phyloP scores from a whole-genome alignment of 2,113 vertebrate genomes.

The Clinocottus analis region DNA sequence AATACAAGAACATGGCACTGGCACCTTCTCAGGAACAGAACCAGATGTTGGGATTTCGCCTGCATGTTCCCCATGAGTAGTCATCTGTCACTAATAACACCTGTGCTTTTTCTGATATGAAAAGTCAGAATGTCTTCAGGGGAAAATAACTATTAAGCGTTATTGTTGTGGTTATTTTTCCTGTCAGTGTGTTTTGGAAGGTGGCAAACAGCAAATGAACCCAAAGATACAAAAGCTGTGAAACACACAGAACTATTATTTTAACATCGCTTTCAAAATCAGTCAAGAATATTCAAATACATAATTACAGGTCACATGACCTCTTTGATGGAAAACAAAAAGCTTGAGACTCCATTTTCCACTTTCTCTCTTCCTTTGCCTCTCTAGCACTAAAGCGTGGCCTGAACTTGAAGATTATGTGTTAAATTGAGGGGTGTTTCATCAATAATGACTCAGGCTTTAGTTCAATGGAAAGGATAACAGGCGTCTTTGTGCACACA shows the following conservation, averaged over 20 bases:
- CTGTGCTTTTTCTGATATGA: too few relatives aligned
- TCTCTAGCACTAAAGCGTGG: background rate
- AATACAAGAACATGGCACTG: conserved; percentile 10
- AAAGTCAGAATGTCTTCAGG: too few relatives aligned
- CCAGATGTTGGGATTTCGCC: conserved; percentile 9
- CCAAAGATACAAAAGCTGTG: background rate
- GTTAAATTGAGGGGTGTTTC: background rate
- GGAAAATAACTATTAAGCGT: too few relatives aligned
- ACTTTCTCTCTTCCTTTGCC: background rate
- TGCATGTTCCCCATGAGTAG: background rate
- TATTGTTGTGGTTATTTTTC: too few relatives aligned
- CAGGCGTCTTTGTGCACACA: background rate
- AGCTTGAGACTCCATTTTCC: background rate
- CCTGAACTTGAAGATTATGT: background rate
- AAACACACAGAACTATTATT: background rate
- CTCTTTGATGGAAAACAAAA: background rate
- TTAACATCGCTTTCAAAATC: background rate
- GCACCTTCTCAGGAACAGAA: background rate
- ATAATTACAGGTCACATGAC: background rate
- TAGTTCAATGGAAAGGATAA: background rate
- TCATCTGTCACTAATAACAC: too few relatives aligned
- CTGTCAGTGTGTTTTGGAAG: background rate
- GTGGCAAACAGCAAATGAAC: background rate
- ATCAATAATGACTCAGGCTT: background rate
- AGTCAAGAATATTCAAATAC: background rate